phyloP scores from a whole-genome alignment of 2,113 vertebrate genomes.

The Brachypteracias leptosomus region DNA sequence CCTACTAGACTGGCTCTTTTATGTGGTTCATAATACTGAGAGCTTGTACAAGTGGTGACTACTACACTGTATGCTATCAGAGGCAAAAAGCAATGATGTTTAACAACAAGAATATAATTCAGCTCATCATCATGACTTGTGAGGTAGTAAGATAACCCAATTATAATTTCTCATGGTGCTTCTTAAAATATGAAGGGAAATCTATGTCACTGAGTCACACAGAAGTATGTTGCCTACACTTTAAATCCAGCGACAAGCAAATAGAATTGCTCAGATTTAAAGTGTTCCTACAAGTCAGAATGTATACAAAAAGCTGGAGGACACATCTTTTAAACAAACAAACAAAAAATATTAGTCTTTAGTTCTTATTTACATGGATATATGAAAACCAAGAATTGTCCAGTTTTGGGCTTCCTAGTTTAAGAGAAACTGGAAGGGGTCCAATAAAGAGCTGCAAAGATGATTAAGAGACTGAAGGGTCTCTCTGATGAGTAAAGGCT shows the following conservation, averaged over 20 bases:
- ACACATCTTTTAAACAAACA: background rate
- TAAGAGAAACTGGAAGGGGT: no score
- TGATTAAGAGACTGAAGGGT: no score
- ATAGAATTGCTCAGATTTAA: background rate
- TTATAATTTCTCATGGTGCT: background rate
- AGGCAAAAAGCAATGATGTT: background rate
- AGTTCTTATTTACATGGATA: background rate
- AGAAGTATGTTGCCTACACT: background rate
- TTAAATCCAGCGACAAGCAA: background rate
- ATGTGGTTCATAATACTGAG: rapidly evolving
- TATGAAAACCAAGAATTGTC: background rate
- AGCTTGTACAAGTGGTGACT: background rate
- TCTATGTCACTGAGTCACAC: background rate
- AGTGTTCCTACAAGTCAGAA: background rate
- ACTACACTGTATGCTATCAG: background rate
- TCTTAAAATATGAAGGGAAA: background rate
- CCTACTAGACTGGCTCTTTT: background rate
- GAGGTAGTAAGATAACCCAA: background rate
- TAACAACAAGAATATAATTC: background rate
- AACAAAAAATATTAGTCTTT: background rate
- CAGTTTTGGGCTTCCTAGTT: no score
- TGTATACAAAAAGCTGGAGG: background rate
- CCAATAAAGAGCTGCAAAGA: no score
- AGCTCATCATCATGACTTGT: background rate
- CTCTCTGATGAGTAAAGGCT: no score